phyloP scores from a whole-genome alignment of 2,888 invertebrate species.

The Sinhomidia bicolor region DNA sequence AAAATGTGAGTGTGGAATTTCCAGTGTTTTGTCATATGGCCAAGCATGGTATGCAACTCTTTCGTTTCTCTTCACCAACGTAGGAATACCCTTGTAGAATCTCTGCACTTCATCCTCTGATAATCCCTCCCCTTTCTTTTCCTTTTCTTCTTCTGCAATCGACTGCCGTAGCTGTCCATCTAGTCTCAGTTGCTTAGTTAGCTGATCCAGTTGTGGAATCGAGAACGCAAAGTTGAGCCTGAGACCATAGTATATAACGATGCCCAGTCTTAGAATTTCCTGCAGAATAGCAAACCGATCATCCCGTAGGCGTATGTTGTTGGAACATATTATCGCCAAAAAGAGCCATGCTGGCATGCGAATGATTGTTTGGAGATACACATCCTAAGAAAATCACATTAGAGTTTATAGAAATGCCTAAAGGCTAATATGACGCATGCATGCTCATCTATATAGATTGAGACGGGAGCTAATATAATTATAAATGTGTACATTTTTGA shows the following conservation, averaged over 20 bases:
- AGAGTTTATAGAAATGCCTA: too few relatives aligned
- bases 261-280: constrained; percentile 33
- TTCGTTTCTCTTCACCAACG: constrained; percentile 53
- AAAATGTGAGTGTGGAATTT: constrained; percentile 54
- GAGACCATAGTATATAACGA: constrained; percentile 40
- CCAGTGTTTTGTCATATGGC: constrained; percentile 59
- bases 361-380: constrained; percentile 53
- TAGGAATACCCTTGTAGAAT: constrained; percentile 50
- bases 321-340: constrained; percentile 38
- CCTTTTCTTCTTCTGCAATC: background rate
- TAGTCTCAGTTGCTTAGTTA: background rate
- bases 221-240: constrained; percentile 8
- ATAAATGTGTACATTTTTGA: background rate
- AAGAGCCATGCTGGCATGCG: constrained; percentile 63
- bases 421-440: too few relatives aligned
- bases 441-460: too few relatives aligned
- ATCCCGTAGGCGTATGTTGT: constrained; percentile 23
- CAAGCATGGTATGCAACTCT: constrained; percentile 35
- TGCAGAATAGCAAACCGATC: constrained; percentile 39
- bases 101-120: constrained; percentile 52
- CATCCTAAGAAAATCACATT: constrained; percentile 51
- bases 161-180: background rate
- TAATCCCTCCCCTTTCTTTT: background rate
- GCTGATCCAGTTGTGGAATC: background rate
- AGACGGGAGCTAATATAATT: too few relatives aligned